Evolutionary conservation across 2,113 vertebrate species (phyloP), one percentile per base, ranked within the genome.

Genomic region (Austrofundulus limnaeus): DNA sequence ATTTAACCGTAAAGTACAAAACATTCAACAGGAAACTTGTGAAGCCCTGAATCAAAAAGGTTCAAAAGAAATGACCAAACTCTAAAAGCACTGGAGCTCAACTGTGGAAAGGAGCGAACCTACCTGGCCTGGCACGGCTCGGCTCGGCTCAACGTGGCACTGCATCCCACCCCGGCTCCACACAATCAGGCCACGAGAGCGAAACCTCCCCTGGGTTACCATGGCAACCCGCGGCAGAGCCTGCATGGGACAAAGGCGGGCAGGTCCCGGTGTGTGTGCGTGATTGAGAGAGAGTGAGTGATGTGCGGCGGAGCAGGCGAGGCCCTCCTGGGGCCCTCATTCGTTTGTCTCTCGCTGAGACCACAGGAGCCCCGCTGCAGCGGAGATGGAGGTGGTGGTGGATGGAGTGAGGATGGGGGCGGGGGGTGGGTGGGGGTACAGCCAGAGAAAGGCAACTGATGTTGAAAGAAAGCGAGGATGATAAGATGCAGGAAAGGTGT

Each of bases 201-300:
- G 88, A 80, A 90, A 91, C 90, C 50, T 46, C 77, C 85, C 90
- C 87, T 86, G 88, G 91, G 94, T 96, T 95, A 90, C 94, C 93
- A 95, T 96, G 94, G 94, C 94, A 95, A 96, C 94, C 91, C 89
- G 87, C 91, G 93, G 93, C 91, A 84, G 88, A 91, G 92, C 91
- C 92, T 94, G 92, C 82, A 88, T 89, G 87, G 92, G 92, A 95
- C 94, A 95, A 95, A 87, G 93, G 91, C 78, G 88, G 82, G 90
- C 94, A 90, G 92, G 93, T 95, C 93, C 93, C 73, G 81, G 42
- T 34, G 61, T 66, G 77, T 50, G 59, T 64, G 60, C 42, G 63
- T 59, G 77, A 79, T 56, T 73, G 78, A 70, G 70, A 67, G 78
- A 71, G 74, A 72, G 67, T 78, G 83, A 86, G 82, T 77, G 82